Conservation (phyloP, 2,888 invertebrate species). For the Pycnomerus fuliginosus region DNA sequence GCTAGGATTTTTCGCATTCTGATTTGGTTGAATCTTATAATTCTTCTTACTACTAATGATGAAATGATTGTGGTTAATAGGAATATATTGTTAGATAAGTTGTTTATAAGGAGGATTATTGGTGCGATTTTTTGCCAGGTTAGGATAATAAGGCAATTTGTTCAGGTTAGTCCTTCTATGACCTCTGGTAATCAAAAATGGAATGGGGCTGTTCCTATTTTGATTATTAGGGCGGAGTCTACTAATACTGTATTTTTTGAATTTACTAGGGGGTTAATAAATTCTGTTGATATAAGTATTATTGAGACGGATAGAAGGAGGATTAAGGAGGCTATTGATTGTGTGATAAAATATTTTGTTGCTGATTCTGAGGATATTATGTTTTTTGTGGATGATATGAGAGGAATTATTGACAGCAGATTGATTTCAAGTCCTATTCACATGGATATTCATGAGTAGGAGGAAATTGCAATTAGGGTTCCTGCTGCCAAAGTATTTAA, state of each 20-base stretch:
- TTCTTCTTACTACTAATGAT: constrained; percentile 52
- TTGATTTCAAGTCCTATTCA: constrained; percentile 68
- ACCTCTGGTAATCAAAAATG: constrained; percentile 63
- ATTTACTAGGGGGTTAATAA: constrained; percentile 33
- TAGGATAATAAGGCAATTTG: constrained; percentile 59
- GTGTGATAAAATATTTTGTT: constrained; percentile 62
- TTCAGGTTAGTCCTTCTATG: constrained; percentile 60
- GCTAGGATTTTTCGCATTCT: constrained; percentile 59
- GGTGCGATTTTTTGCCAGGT: constrained; percentile 68
- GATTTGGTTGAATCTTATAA: constrained; percentile 53
- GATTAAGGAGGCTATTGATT: constrained; percentile 60
- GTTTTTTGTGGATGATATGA: constrained; percentile 57
- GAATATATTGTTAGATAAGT: not conserved
- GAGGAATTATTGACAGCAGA: constrained; percentile 61
- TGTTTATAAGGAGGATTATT: constrained; percentile 51
- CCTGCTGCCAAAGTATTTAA: constrained; percentile 54
- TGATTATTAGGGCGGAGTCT: constrained; percentile 53
- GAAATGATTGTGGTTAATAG: constrained; percentile 52
- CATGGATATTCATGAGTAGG: constrained; percentile 53
- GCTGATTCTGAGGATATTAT: constrained; percentile 57
- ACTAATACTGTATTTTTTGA: constrained; percentile 28
- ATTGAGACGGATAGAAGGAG: constrained; percentile 55
- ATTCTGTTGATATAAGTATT: constrained; percentile 47
- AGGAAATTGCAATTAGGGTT: constrained; percentile 55
- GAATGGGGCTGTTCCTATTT: constrained; percentile 61